Base-by-base conservation (phyloP, 2,113 vertebrate species). In the Callopanchax toddi region DNA sequence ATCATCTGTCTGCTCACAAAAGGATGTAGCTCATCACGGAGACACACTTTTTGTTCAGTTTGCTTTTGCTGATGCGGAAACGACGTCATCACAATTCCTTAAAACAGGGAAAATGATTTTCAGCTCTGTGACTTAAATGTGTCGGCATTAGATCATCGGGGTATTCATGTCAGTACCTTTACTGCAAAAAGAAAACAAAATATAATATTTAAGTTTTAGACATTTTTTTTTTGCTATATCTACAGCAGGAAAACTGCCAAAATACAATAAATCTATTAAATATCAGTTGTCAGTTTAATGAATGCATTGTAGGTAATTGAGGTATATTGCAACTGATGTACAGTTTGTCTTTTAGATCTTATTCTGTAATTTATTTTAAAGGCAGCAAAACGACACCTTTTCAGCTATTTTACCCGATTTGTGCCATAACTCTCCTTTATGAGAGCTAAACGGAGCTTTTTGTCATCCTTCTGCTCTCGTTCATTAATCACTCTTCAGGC, bases 401-500 rank as follows among this genome's bases (percentile, higher is more conserved):
- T 15, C 17, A 60, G 40, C 40, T 55, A 37, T 25, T 53, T 20
- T 34, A 32, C 49, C 11, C 56, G 67, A 57, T 26, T 50, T 40
- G 39, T 12, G n/a, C 10, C 36, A 40, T 48, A 52, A 51, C 11
- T 76, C 50, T 23, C 3, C 34, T 50, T 36, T 32, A 52, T 43
- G 21, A 54, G 32, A 62, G 48, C 57, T 59, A 43, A 60, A 65
- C 26, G 26, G 25, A n/a, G 16, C 32, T 32, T 36, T 16, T 18
- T 32, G 8, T 34, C 20, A 37, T 52, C 16, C 29, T 9, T 39
- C 40, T 43, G 13, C 3, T 44, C 21, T n/a, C n/a, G n/a, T n/a
- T 55, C 15, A 36, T 54, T 60, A 69, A 77, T 71, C 59, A 53
- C 26, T 50, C 23, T 12, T 1, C 26, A 70, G 55, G 53, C 34